These are phyloP conservation scores for Rugalucina vietnamica DNA, from an alignment of 2,888 invertebrate genomes.

Conservation along the genomic window DNA sequence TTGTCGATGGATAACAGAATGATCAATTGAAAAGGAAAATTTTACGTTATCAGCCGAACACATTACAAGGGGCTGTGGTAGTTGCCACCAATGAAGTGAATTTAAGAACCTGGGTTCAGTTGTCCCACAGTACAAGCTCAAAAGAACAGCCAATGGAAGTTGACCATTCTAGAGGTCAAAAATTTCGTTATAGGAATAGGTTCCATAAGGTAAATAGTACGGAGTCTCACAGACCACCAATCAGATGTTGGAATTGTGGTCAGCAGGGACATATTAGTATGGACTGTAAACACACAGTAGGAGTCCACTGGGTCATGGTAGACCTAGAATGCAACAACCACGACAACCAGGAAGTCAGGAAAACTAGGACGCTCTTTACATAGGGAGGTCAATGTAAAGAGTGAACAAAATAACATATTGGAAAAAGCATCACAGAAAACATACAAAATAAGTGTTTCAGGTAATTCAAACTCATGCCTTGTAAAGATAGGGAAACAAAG, in stretches of 20 bases:
- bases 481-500: conserved; percentile 26
- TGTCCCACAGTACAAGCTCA: not conserved
- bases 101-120: conserved; percentile 4
- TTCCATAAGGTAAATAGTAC: not conserved
- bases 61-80: conserved; percentile 11
- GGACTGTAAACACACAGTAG: not conserved
- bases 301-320: not conserved
- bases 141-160: not conserved
- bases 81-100: conserved; percentile 14
- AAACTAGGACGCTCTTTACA: conserved; percentile 25
- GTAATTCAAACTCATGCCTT: conserved; percentile 38
- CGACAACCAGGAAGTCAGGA: not conserved
- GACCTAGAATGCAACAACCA: not conserved
- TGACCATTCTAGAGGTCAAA: not conserved
- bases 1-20: conserved; percentile 13
- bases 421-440: not conserved
- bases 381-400: conserved; percentile 20
- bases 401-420: not conserved
- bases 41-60: conserved; percentile 9
- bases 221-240: not conserved
- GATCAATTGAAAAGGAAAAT: conserved; percentile 27
- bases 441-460: not conserved
- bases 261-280: not conserved
- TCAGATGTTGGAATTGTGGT: not conserved
- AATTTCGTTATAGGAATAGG: not conserved